Percentiles rank a stretch among this genome's conserved stretches.
Conservation (phyloP, 1,140 invertebrate species). For the Cyphomyrmex costatus region DNA sequence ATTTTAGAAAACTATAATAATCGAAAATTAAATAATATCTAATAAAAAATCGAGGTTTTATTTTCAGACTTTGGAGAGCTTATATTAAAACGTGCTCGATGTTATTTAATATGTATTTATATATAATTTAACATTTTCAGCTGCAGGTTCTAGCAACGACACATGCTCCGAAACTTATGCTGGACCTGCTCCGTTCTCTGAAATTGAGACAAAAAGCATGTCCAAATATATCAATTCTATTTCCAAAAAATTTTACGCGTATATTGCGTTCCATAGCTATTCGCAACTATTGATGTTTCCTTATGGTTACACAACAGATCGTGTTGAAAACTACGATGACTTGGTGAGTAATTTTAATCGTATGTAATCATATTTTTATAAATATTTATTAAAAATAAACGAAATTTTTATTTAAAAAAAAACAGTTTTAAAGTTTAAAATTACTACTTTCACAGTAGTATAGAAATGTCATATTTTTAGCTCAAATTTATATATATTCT, state of each 20-base stretch:
- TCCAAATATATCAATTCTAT: not conserved
- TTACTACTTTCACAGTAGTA: too few relatives aligned
- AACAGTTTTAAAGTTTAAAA: too few relatives aligned
- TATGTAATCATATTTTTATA: too few relatives aligned
- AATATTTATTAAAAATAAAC: too few relatives aligned
- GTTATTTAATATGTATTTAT: not conserved
- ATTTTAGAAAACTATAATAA: too few relatives aligned
- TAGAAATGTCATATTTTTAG: too few relatives aligned
- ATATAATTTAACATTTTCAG: not conserved
- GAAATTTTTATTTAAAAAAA: too few relatives aligned
- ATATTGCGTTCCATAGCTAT: not conserved
- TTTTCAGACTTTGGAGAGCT: not conserved
- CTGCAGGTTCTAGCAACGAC: not conserved
- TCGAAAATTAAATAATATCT: too few relatives aligned
- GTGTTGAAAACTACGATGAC: not conserved
- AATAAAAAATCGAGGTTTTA: too few relatives aligned
- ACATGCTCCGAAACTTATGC: not conserved
- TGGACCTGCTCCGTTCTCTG: not conserved
- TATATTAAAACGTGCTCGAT: too few relatives aligned
- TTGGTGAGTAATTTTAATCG: not conserved
- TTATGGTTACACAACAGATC: not conserved
- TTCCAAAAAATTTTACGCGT: not conserved
- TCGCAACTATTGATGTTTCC: slow-evolving; percentile 1
- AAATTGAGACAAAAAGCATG: not conserved
- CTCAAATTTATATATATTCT: too few relatives aligned